Conservation (phyloP, 1,140 invertebrate genomes). For the Pogonus chalceus region DNA sequence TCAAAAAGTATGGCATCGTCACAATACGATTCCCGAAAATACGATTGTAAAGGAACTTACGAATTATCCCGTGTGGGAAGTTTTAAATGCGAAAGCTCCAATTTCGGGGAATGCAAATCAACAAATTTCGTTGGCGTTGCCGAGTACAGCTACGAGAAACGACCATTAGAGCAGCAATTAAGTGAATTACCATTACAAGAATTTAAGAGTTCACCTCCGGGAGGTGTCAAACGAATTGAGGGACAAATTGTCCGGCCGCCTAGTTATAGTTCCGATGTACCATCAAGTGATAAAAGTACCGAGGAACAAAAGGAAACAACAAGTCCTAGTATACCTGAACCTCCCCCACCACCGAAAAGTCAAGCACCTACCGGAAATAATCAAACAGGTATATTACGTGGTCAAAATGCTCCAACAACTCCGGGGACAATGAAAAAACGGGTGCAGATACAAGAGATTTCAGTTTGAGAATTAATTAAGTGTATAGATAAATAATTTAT, state of each 20-base stretch:
- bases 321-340: constrained; percentile 51
- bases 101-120: constrained; percentile 47
- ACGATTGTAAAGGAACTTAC: constrained; percentile 34
- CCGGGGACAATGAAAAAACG: constrained; percentile 68
- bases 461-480: constrained; percentile 48
- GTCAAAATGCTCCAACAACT: constrained; percentile 42
- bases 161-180: constrained; percentile 51
- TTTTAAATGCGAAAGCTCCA: constrained; percentile 37
- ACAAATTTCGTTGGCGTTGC: constrained; percentile 45
- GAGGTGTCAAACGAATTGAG: constrained; percentile 41
- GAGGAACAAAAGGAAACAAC: constrained; percentile 39
- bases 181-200: constrained; percentile 56
- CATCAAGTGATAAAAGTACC: constrained; percentile 35
- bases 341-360: constrained; percentile 55
- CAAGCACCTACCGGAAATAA: constrained; percentile 36
- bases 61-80: constrained; percentile 18
- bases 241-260: constrained; percentile 42
- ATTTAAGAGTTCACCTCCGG: constrained; percentile 50
- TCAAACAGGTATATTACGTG: constrained; percentile 49
- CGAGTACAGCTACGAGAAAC: constrained; percentile 53
- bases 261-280: constrained; percentile 37
- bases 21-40: constrained; percentile 45
- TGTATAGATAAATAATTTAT: not conserved
- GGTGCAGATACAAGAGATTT: constrained; percentile 80
- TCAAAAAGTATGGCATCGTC: constrained; percentile 42